Evolutionary conservation across 2,113 vertebrate genomes (phyloP), one percentile per base, ranked within the genome.

Genomic region (Ia io): DNA sequence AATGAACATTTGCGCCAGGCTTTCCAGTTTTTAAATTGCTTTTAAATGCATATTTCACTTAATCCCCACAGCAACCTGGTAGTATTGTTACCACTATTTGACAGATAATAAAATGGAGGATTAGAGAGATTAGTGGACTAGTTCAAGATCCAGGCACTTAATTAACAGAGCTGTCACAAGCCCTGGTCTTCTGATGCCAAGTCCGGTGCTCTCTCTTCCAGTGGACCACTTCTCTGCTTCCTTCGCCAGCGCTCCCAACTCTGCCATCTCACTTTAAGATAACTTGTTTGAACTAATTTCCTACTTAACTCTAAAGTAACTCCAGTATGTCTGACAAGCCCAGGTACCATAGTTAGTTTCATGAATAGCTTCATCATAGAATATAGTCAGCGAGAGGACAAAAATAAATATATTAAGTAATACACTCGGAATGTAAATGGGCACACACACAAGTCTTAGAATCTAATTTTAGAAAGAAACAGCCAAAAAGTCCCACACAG

Each of bases 401-500:
- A 95, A 97, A 94, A 96, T 93, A 97, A 97, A 92, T 73, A n/a
- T 13, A 93, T 49, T 85, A 95, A 92, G 90, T 95, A 69, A 93
- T 92, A 89, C 22, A 32, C 86, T 96, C 74, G 97, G 97, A 96
- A 97, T 97, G 95, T 73, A 95, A 96, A 97, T 95, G 96, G 97
- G 85, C 96, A 92, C 76, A 94, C 69, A 91, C 63, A 96, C 92
- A 97, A 95, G 77, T 61, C 95, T 88, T 61, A 8, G 90, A 44
- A 84, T 92, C 97, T 97, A 97, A 97, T 95, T 97, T 97, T 97
- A 97, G 96, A 96, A 97, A 88, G 90, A 97, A 97, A 90, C 28
- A 49, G 61, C 49, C 61, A 65, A 59, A 94, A 88, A 93, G 82
- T 94, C 90, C 84, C 95, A 96, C 94, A 76, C 63, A 93, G 84